Base-by-base conservation (phyloP, 2,797 vertebrate species). In the Enteromius paludinosus region DNA sequence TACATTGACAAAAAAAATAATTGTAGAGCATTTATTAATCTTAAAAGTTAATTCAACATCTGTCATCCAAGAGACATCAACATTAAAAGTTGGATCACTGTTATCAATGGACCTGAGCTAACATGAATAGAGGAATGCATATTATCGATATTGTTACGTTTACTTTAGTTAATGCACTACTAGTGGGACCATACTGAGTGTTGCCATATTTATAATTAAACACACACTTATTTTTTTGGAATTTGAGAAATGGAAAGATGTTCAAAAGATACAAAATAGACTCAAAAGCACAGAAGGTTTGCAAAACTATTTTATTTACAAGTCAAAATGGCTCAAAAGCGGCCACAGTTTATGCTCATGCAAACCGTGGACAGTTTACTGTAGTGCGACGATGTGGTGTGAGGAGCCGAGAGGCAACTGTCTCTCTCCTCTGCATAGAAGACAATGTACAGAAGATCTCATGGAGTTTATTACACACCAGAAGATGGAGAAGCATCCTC, bases 271-370 rank as follows among this genome's bases (percentile, higher is more conserved):
- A 69, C 20, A 54, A 73, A 73, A 35, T 0, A 61, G n/a, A 79
- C 59, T 43, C 81, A 35, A 84, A 86, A 90, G 68, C 81, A 92
- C 62, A 91, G 93, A 90, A 93, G 95, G 97, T 98, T 97, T 99
- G 97, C 96, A 99, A 98, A 99, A 98, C 96, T 97, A 98, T 89
- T 97, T 93, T 98, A 99, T 99, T 98, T 99, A 99, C 98, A 99
- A 96, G 96, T 96, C 95, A 96, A 97, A 69, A 98, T 98, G 97
- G 97, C 97, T 98, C 97, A 95, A 95, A 92, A 96, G 95, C 97
- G 95, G 97, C 95, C 96, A 95, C 94, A 95, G 96, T 96, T 90
- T 89, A 96, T 95, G 92, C 95, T 96, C 96, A 97, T 97, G 96
- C 97, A 95, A 72, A 79, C 61, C 35, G 77, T 72, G 78, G 74